phyloP scores from a whole-genome alignment of 2,113 vertebrate species.

The Eulemur macaco region DNA sequence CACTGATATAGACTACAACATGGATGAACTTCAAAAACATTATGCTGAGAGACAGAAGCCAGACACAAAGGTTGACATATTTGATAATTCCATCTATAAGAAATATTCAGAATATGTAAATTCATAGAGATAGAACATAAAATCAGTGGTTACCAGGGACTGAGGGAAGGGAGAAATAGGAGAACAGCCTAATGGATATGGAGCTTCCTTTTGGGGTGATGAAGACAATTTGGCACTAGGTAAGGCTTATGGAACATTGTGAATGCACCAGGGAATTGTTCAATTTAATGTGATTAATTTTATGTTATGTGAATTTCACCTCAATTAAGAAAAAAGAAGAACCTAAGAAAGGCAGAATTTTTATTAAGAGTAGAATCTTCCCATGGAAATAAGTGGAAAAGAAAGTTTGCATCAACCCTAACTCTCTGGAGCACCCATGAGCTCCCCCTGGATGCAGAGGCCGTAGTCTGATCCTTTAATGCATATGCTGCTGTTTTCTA shows the following conservation, averaged over 20 bases:
- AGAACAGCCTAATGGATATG: background rate
- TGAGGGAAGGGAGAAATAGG: background rate
- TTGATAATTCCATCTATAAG: background rate
- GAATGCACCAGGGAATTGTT: background rate
- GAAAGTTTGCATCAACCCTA: background rate
- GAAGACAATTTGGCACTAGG: background rate
- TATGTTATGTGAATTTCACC: background rate
- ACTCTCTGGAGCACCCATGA: background rate
- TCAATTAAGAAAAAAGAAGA: background rate
- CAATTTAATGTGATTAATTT: background rate
- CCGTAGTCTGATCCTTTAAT: background rate
- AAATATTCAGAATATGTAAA: background rate
- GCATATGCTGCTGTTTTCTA: fast-evolving
- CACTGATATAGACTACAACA: background rate
- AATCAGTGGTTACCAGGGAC: background rate
- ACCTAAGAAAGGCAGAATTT: background rate
- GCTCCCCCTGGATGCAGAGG: background rate
- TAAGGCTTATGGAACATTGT: background rate
- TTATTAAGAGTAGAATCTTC: background rate
- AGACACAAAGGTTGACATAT: background rate
- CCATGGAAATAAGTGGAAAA: background rate
- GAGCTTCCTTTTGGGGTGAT: background rate
- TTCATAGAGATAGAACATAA: background rate
- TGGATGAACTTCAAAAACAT: background rate
- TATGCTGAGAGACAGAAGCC: background rate